Evolutionary conservation across 2,888 invertebrate genomes (phyloP).

Genomic region (Emmelina monodactyla): DNA sequence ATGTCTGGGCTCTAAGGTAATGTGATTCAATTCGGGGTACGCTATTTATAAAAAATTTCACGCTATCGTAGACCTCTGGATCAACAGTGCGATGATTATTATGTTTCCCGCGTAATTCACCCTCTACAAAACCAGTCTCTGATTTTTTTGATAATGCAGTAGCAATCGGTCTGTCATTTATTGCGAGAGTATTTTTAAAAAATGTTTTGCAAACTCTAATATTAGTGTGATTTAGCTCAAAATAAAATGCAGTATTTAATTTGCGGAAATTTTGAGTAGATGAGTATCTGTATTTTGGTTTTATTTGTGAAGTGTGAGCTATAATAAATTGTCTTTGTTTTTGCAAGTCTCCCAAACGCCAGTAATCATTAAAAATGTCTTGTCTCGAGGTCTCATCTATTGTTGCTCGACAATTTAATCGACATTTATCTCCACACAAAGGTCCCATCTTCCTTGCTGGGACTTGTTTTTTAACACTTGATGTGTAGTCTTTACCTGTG

Average conservation of each 20-base stretch:
- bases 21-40: background rate
- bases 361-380: too few relatives aligned
- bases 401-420: too few relatives aligned
- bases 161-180: slow-evolving; percentile 3
- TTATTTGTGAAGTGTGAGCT: slow-evolving; percentile 2
- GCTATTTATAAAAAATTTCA: slow-evolving; percentile 4
- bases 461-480: too few relatives aligned
- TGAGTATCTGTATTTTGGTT: slow-evolving; percentile 4
- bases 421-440: too few relatives aligned
- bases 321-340: too few relatives aligned
- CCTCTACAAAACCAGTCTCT: slow-evolving; percentile 5
- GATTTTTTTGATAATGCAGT: slow-evolving; percentile 1
- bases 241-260: slow-evolving; percentile 5
- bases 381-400: too few relatives aligned
- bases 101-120: slow-evolving; percentile 9
- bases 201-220: slow-evolving; percentile 10
- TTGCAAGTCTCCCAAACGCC: too few relatives aligned
- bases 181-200: slow-evolving; percentile 10
- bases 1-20: slow-evolving; percentile 2
- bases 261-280: slow-evolving; percentile 4
- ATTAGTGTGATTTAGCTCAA: slow-evolving; percentile 6
- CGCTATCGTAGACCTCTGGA: slow-evolving; percentile 4
- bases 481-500: too few relatives aligned
- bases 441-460: too few relatives aligned
- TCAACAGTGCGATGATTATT: slow-evolving; percentile 6